A percentile compares a stretch with the other conserved stretches of the same genome.
Conservation (phyloP, 2,113 vertebrate species). For the Bubo scandiacus region DNA sequence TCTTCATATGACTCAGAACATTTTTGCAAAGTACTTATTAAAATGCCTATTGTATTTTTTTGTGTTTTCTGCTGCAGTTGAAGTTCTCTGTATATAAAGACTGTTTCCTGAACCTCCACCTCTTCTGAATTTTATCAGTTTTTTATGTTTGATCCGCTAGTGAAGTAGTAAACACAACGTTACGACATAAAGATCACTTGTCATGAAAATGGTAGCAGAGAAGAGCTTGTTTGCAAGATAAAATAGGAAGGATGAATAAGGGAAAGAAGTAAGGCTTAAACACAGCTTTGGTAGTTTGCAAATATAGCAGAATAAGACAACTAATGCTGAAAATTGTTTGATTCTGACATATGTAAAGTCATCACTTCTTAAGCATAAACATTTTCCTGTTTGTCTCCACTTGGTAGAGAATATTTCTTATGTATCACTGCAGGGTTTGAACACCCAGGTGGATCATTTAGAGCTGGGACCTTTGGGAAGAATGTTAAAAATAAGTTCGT, state of each 20-base stretch:
- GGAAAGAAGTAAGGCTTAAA: not conserved
- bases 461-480: not conserved
- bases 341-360: not conserved
- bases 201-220: not conserved
- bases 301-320: not conserved
- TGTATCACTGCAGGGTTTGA: not conserved
- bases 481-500: not conserved
- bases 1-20: not conserved
- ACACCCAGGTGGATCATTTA: not conserved
- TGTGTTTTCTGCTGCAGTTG: not conserved
- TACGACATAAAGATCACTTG: not conserved
- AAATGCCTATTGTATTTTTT: not conserved
- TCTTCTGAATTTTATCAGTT: not conserved
- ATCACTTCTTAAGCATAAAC: rapidly evolving
- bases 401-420: not conserved
- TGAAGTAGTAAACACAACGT: not conserved
- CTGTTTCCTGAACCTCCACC: not conserved
- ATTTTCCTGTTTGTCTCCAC: not conserved
- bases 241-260: not conserved
- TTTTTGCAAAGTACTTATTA: conserved; percentile 4
- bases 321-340: not conserved
- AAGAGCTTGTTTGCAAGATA: not conserved
- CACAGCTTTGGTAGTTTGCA: not conserved
- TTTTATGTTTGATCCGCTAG: not conserved
- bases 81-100: conserved; percentile 25